phyloP scores from a whole-genome alignment of 2,888 invertebrate genomes.

The Agrotis exclamationis region DNA sequence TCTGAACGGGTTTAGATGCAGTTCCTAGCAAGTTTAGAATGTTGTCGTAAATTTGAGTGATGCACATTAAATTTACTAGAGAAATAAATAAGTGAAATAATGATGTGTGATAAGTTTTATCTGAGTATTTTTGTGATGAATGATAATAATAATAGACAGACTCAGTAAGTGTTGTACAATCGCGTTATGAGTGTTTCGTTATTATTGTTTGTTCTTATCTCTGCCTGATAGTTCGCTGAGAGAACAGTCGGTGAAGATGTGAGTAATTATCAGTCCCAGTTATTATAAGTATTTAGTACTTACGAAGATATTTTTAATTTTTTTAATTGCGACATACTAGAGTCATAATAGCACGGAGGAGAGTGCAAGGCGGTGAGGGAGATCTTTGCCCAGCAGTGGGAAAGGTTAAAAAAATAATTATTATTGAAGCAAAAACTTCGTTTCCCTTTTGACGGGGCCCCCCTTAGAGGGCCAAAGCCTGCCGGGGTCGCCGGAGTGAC shows the following conservation, averaged over 20 bases:
- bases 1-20: not conserved
- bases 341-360: too few species aligned
- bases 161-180: not conserved
- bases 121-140: not conserved
- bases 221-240: not conserved
- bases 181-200: not conserved
- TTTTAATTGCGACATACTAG: too few species aligned
- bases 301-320: too few species aligned
- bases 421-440: too few species aligned
- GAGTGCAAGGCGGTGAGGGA: too few species aligned
- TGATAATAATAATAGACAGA: not conserved
- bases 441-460: too few species aligned
- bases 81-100: not conserved
- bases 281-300: not conserved
- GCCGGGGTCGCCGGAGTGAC: too few species aligned
- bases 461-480: too few species aligned
- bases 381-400: too few species aligned
- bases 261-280: not conserved
- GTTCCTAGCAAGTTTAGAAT: not conserved
- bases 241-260: slow-evolving; percentile 13
- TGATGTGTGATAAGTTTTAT: not conserved
- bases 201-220: slow-evolving; percentile 21
- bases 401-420: too few species aligned
- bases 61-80: not conserved
- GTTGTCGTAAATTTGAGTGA: not conserved